phyloP scores from a whole-genome alignment of 2,888 invertebrate species.

The Beris morrisii region DNA sequence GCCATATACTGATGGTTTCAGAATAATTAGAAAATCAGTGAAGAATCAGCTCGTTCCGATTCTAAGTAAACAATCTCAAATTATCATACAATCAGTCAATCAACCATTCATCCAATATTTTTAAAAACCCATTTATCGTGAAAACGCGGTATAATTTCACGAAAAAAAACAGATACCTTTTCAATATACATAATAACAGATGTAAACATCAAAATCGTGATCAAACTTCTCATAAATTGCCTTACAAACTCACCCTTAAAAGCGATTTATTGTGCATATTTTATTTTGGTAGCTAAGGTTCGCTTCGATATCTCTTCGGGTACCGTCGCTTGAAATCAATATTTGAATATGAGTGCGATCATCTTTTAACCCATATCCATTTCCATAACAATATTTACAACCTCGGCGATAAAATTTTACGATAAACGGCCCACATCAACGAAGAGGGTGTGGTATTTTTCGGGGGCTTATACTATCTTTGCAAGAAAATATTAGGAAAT shows the following conservation, averaged over 20 bases:
- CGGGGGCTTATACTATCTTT: not conserved
- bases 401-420: constrained; percentile 34
- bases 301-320: not conserved
- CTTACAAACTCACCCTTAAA: constrained; percentile 21
- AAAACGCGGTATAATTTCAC: not conserved
- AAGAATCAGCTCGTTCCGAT: too few species aligned
- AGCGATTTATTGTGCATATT: constrained; percentile 36
- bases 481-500: not conserved
- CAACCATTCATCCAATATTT: not conserved
- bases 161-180: constrained; percentile 18
- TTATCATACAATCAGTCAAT: too few species aligned
- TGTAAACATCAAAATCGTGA: constrained; percentile 35
- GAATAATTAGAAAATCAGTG: too few species aligned
- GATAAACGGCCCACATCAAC: constrained; percentile 24
- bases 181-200: constrained; percentile 30
- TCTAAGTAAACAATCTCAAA: too few species aligned
- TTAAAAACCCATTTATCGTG: not conserved
- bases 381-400: constrained; percentile 35
- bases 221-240: constrained; percentile 31
- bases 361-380: constrained; percentile 32
- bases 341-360: constrained; percentile 37
- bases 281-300: not conserved
- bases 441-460: constrained; percentile 9
- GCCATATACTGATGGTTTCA: too few species aligned
- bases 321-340: constrained; percentile 27